Evolutionary conservation across 2,888 invertebrate genomes (phyloP), one percentile per base, ranked within the genome.

Genomic region (Phasia obesa): DNA sequence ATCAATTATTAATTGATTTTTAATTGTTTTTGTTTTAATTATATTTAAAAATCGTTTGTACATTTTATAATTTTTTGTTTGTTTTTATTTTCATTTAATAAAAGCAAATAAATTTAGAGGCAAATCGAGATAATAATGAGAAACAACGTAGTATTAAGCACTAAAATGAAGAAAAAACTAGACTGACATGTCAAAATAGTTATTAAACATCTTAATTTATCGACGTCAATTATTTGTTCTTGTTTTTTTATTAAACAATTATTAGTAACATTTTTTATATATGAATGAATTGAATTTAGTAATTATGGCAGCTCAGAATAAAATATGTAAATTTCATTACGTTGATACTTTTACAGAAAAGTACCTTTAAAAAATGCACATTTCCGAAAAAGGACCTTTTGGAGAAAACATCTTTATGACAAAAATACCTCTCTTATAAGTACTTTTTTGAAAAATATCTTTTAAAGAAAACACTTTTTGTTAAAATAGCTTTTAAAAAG

Each of bases 1-100:
- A 55, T 15, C 51, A 69, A 76, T 76, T 76, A 76, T 67, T 17
- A 17, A 47, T 17, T 0, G 31, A 25, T 73, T 62, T 70, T 75
- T 85, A 85, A 85, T 85, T 74, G 81, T 59, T 78, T 77, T 78
- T 70, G 67, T 84, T 84, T 77, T 80, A 85, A 84, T 85, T 60
- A 81, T 70, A 84, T 83, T 78, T 74, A 84, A 79, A 85, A 85
- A 67, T 81, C 74, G 60, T 44, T 51, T 27, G 11, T 55, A 25
- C 6, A 38, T 47, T 76, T 65, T 38, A 44, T 49, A 59, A 42
- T 60, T 69, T 62, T 76, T 69, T n/a, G n/a, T n/a, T n/a, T n/a
- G 1, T 42, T 47, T 60, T 11, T 49, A 31, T 60, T 27, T 62
- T 19, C 65, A 53, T 59, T 65, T 76, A 74, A 77, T 83, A 49